Base-by-base conservation (phyloP, 2,888 invertebrate species). In the Exephanes ischioxanthus region DNA sequence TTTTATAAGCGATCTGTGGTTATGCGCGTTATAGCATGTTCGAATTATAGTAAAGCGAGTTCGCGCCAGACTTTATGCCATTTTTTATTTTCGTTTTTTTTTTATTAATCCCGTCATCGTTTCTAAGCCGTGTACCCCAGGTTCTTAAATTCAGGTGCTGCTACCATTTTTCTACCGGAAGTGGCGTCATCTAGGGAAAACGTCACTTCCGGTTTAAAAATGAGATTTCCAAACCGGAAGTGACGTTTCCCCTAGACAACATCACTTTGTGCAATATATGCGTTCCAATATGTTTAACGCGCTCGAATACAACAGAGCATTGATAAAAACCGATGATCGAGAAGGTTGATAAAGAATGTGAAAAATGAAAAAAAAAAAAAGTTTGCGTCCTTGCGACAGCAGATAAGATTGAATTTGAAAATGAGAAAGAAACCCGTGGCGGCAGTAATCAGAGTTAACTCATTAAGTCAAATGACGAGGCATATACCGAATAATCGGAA, bases 381-480 rank as follows among this genome's bases (percentile, higher is more conserved):
- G 19, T 48, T n/a, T 26, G n/a, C 61, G 19, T 72, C 19, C 63
- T 63, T 30, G 22, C 45, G 22, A n/a, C 26, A 41, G 30, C 61
- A 61, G 33, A 66, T 51, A 41, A 66, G 61, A 26, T 14, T 11
- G 26, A 58, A 58, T 58, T 58, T 68, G 61, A 78, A 16, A 73
- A 22, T 6, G 22, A 11, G 37, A 61, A 63, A 30, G 19, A 70
- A 72, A 48, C 7, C 19, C 14, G 63, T 41, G 5, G 63, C 53
- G 53, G 48, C 67, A 79, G 45, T 63, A 19, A 55, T 41, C 22
- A 80, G 80, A 80, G 86, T 73, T 75, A 85, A 89, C 88, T 90
- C 89, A 90, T 90, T 90, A 90, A 90, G 85, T 87, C 86, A 87
- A 89, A 89, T 90, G 90, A 90, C 90, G 89, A 89, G 86, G 90